phyloP scores from a whole-genome alignment of 2,797 vertebrate species.

The Nannoperca obscura region DNA sequence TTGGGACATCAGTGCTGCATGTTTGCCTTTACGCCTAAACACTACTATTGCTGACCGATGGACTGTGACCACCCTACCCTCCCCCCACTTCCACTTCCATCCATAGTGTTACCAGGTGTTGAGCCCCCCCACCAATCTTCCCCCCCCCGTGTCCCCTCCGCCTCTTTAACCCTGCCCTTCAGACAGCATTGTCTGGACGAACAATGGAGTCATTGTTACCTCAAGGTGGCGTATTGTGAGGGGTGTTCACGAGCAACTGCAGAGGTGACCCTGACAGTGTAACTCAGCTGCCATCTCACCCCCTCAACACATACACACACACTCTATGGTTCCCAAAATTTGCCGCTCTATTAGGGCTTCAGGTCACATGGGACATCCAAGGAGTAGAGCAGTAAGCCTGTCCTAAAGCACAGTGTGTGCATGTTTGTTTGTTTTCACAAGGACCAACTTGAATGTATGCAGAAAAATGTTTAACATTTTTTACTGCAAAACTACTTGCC shows the following conservation, averaged over 20 bases:
- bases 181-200: constrained; percentile 75
- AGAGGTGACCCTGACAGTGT: constrained; percentile 78
- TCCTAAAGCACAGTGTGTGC: constrained; percentile 8
- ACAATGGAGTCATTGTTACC: constrained; percentile 82
- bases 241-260: constrained; percentile 67
- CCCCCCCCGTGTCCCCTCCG: constrained; percentile 15
- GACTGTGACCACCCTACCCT: constrained; percentile 65
- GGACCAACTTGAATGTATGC: neutral
- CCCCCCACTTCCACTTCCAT: constrained; percentile 44
- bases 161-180: constrained; percentile 76
- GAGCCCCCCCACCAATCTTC: constrained; percentile 28
- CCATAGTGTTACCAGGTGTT: constrained; percentile 74
- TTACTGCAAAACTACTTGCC: neutral
- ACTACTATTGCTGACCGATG: constrained; percentile 53
- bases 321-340: constrained; percentile 47
- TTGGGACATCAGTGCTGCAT: constrained; percentile 47
- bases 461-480: neutral
- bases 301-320: constrained; percentile 34
- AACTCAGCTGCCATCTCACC: constrained; percentile 54
- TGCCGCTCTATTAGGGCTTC: constrained; percentile 48
- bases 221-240: constrained; percentile 79
- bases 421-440: constrained; percentile 1
- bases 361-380: constrained; percentile 59
- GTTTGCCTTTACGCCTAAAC: constrained; percentile 37
- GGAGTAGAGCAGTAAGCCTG: constrained; percentile 25